Evolutionary conservation across 2,113 vertebrate species (phyloP).

Genomic region (Narcine bancroftii): DNA sequence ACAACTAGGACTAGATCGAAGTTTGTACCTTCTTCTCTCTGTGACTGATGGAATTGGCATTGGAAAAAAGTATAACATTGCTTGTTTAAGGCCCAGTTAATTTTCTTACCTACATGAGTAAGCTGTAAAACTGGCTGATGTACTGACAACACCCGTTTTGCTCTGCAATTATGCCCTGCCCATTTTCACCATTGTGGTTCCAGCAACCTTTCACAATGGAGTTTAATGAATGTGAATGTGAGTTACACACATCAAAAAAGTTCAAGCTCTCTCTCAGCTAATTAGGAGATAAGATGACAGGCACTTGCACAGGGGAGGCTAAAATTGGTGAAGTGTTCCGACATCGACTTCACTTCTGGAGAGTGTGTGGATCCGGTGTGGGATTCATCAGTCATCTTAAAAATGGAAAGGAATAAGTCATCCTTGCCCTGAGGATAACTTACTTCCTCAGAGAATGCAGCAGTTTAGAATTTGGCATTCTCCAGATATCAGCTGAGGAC

Average conservation of each 20-base stretch:
- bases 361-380: too few species aligned
- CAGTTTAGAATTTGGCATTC: neutral
- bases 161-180: neutral
- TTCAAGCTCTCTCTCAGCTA: neutral
- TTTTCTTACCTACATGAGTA: neutral
- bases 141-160: neutral
- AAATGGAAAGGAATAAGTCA: too few species aligned
- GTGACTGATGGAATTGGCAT: neutral
- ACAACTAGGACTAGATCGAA: neutral
- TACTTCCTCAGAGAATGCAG: too few species aligned
- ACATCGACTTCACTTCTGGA: neutral
- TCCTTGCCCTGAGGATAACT: too few species aligned
- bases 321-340: neutral
- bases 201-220: neutral
- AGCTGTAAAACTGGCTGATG: neutral
- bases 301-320: neutral
- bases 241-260: neutral
- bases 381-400: too few species aligned
- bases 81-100: neutral
- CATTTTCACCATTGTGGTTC: neutral
- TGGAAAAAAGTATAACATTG: neutral
- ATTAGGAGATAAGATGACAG: neutral
- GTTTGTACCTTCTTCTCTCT: neutral
- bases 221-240: neutral
- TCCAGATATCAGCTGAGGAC: neutral